phyloP scores from a whole-genome alignment of 2,888 invertebrate genomes.

The Bellardia pandia region DNA sequence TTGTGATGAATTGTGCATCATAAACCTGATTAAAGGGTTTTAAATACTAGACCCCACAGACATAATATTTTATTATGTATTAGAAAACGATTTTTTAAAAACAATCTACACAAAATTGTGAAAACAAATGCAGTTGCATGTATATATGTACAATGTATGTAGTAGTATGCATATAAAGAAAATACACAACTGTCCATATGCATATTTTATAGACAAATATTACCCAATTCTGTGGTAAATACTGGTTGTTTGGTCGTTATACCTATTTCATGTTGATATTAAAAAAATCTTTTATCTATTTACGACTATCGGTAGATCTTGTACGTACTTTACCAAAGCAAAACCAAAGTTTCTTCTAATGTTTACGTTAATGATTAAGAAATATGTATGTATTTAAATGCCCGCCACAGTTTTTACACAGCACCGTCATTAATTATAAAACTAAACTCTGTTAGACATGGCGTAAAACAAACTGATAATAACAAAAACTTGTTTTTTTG shows the following conservation, averaged over 20 bases:
- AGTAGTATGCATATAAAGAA: background rate
- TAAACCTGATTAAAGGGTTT: constrained; percentile 33
- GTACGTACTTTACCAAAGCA: constrained; percentile 22
- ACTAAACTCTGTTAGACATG: constrained; percentile 21
- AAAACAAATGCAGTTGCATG: constrained; percentile 36
- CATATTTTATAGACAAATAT: constrained; percentile 14
- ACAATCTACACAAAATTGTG: constrained; percentile 1
- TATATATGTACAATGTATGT: background rate
- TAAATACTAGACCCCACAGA: background rate
- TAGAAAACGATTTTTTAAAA: background rate
- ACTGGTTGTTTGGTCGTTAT: constrained; percentile 46
- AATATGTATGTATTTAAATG: constrained; percentile 41
- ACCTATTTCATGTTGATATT: background rate
- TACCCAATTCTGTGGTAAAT: constrained; percentile 45
- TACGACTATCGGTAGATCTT: constrained; percentile 19
- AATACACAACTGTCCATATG: background rate
- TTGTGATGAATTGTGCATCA: constrained; percentile 1
- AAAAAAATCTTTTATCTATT: constrained; percentile 33
- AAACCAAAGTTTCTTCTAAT: constrained; percentile 26
- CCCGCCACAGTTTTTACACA: constrained; percentile 11
- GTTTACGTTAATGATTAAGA: constrained; percentile 48
- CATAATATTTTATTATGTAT: background rate
- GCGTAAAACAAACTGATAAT: constrained; percentile 23
- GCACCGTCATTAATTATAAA: constrained; percentile 16
- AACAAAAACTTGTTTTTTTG: constrained; percentile 61